phyloP scores from a whole-genome alignment of 2,797 vertebrate species.

The Dermochelys coriacea region DNA sequence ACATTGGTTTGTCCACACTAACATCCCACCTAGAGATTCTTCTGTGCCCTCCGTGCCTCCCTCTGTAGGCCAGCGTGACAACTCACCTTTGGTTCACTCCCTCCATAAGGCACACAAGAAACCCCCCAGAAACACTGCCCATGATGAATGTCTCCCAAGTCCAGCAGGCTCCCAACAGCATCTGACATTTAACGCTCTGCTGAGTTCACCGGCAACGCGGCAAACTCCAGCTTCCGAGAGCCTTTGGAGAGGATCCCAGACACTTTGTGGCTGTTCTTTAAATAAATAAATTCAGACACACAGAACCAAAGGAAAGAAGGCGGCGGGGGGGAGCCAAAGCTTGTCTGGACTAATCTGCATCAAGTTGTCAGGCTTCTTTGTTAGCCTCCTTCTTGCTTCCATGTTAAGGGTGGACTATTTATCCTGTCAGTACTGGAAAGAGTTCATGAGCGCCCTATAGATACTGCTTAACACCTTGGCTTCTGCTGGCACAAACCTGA shows the following conservation, averaged over 20 bases:
- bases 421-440: neutral
- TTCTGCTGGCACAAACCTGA: neutral
- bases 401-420: neutral
- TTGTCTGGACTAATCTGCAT: neutral
- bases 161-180: neutral
- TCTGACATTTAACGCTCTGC: slow-evolving; percentile 16
- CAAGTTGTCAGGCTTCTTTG: neutral
- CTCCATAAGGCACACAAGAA: neutral
- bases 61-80: neutral
- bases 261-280: neutral
- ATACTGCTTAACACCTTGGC: neutral
- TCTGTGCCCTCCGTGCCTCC: neutral
- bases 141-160: neutral
- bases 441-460: neutral
- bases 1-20: neutral
- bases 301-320: neutral
- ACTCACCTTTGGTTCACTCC: neutral
- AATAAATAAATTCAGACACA: neutral
- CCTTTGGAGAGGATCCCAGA: neutral
- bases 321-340: neutral
- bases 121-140: neutral
- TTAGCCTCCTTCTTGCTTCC: neutral
- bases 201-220: neutral
- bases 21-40: neutral
- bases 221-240: neutral